Evolutionary conservation across 2,113 vertebrate genomes (phyloP).

Genomic region (Panthera uncia): DNA sequence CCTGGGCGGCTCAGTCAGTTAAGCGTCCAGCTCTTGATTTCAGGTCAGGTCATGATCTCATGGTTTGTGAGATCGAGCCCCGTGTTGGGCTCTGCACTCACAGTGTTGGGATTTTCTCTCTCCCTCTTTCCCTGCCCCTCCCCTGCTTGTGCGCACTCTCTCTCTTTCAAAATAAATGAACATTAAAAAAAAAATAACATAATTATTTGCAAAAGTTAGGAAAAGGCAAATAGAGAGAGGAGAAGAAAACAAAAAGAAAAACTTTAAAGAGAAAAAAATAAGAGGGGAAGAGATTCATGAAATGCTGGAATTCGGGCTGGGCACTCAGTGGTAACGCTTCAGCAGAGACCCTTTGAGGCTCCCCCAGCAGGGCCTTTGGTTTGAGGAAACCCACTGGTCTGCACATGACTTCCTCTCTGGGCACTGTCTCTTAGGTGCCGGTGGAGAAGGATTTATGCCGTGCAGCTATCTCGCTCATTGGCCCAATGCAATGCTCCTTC

Average conservation of each 20-base stretch:
- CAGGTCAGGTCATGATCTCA: too few relatives aligned
- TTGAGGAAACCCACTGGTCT: background rate
- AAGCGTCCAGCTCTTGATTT: too few relatives aligned
- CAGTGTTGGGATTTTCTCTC: too few relatives aligned
- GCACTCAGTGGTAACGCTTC: background rate
- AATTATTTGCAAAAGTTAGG: background rate
- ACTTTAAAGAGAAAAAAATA: background rate
- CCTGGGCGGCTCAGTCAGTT: too few relatives aligned
- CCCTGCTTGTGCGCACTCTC: too few relatives aligned
- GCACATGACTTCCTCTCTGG: background rate
- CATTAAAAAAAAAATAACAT: background rate
- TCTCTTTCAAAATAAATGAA: too few relatives aligned
- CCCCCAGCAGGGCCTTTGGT: fast-evolving
- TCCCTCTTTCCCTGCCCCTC: too few relatives aligned
- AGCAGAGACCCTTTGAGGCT: background rate
- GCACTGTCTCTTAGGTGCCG: background rate
- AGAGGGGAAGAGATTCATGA: background rate
- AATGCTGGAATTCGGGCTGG: background rate
- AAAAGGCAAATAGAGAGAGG: background rate
- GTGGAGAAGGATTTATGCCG: background rate
- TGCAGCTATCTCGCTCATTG: background rate
- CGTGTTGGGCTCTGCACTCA: too few relatives aligned
- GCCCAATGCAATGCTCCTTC: background rate
- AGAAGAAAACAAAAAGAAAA: background rate
- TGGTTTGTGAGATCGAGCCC: too few relatives aligned